Evolutionary conservation across 2,888 invertebrate genomes (phyloP), one percentile per base, ranked within the genome.

Genomic region (Cheilosia grossa): DNA sequence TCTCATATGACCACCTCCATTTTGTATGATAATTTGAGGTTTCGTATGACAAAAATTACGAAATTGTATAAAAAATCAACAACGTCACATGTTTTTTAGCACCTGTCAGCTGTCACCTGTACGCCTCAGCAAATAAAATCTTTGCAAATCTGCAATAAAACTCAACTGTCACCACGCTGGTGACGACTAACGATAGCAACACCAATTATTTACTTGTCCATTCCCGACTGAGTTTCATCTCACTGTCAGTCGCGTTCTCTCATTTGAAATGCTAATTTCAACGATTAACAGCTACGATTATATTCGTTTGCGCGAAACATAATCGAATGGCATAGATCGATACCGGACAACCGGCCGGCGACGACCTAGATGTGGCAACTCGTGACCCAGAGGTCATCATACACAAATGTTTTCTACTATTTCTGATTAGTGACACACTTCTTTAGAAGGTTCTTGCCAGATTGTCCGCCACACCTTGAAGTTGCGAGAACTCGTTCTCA

Each of bases 371-470:
- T 49, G 21, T 59, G 13, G 2, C 9, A 24, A 24, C 58, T 59
- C 24, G 15, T 59, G 70, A 51, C 59, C 59, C 40, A 37, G 33
- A 59, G 67, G 67, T 67, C 54, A 44, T 30, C 15, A 10, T 13
- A 30, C 54, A 33, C 7, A 17, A 70, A 37, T 47, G 44, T 33
- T 17, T 42, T 54, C 15, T 47, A 27, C 47, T 58, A 47, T 40
- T n/a, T 21, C 47, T 33, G 4, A 24, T 17, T 17, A 49, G 51
- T 59, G 58, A 49, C 70, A 70, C 21, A 70, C 70, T 70, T 70
- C 49, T 37, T 37, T n/a, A 4, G 27, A 54, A 54, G 13, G 42
- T 54, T 54, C 40, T 30, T 15, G 19, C 19, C 42, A 24, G 17
- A 33, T 33, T 7, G 2, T 21, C 3, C 4, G 9, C 30, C 49